phyloP scores from a whole-genome alignment of 1,140 invertebrate species.

The Ips nitidus region DNA sequence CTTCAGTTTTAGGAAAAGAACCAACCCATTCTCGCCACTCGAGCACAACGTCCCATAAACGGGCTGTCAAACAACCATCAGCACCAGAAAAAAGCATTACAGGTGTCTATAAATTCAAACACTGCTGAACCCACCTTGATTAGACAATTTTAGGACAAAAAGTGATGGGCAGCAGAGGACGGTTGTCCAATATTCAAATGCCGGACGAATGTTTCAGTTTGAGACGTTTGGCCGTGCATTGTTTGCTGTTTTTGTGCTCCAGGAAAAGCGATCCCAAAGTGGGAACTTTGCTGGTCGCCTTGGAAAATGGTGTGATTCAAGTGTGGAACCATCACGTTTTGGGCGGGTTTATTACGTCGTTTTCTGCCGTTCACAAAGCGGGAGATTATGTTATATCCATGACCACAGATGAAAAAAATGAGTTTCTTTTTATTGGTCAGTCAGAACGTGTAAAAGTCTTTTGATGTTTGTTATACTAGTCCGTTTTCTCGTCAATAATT shows the following conservation, averaged over 20 bases:
- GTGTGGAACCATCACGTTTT: constrained; percentile 71
- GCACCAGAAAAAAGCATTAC: no score
- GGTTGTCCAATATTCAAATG: constrained; percentile 39
- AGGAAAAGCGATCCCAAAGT: constrained; percentile 43
- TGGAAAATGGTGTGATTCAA: constrained; percentile 69
- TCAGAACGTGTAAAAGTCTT: background rate
- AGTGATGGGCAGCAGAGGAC: constrained; percentile 18
- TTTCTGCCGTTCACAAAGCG: constrained; percentile 63
- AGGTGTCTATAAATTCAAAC: no score
- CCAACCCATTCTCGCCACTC: no score
- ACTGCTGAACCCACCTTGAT: no score
- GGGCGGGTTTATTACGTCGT: constrained; percentile 64
- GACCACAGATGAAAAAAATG: constrained; percentile 63
- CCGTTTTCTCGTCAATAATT: constrained; percentile 6
- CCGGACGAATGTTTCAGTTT: constrained; percentile 44
- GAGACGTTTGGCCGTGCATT: constrained; percentile 44
- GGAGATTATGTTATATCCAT: constrained; percentile 68
- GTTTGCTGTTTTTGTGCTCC: constrained; percentile 45
- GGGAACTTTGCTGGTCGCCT: constrained; percentile 64
- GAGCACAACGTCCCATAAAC: no score
- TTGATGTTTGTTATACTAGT: background rate
- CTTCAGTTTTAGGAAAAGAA: no score
- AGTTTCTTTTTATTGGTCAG: constrained; percentile 66
- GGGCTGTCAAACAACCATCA: no score
- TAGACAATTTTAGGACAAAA: constrained; percentile 11